Evolutionary conservation across 2,888 invertebrate genomes (phyloP).

Genomic region (Amblyjoppa proteus): DNA sequence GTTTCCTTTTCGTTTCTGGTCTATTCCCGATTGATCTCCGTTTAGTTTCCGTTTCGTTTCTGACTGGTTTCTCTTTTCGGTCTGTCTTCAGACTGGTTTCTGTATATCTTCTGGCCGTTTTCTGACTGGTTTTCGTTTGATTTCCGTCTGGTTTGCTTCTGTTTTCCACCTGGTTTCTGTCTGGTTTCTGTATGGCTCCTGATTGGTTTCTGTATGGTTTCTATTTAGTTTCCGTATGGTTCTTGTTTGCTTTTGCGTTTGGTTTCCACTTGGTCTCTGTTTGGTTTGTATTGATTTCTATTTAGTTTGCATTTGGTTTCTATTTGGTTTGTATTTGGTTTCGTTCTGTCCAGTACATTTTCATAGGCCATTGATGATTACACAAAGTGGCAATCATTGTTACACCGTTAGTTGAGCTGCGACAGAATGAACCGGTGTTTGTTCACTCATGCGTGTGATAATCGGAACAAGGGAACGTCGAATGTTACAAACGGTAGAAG

Average conservation of each 20-base stretch:
- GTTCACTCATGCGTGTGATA: conserved; percentile 47
- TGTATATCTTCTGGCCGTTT: neutral
- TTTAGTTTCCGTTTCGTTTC: neutral
- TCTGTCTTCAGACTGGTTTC: neutral
- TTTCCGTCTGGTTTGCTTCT: no score
- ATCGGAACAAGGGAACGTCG: conserved; percentile 55
- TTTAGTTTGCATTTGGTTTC: no score
- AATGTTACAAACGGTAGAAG: conserved; percentile 35
- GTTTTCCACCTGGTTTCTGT: no score
- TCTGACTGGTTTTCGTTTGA: no score
- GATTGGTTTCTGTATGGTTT: no score
- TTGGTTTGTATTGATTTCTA: no score
- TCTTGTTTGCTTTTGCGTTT: no score
- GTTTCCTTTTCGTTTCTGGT: neutral
- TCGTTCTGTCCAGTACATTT: neutral
- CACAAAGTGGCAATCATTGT: conserved; percentile 19
- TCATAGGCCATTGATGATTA: neutral
- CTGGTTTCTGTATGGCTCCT: neutral
- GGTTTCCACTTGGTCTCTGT: no score
- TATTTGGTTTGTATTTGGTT: neutral
- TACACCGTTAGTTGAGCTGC: conserved; percentile 4
- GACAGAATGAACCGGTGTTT: conserved; percentile 10
- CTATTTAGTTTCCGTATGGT: neutral
- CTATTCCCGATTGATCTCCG: neutral
- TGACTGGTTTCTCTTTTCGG: neutral